A percentile compares a stretch with the other conserved stretches of the same genome.
phyloP scores from a whole-genome alignment of 2,888 invertebrate species.

The Nycteola revayana region DNA sequence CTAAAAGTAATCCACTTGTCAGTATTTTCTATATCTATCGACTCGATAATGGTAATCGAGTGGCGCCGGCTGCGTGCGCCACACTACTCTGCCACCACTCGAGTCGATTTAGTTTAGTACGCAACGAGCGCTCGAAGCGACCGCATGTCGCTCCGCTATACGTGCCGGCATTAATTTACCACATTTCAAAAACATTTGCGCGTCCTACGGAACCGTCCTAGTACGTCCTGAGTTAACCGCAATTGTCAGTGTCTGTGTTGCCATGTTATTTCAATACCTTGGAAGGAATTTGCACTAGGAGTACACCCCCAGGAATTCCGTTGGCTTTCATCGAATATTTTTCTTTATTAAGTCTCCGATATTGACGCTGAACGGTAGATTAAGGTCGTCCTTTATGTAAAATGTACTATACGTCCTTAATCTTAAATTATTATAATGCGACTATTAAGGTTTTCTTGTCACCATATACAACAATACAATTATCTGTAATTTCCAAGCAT shows the following conservation, averaged over 20 bases:
- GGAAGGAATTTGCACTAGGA: slow-evolving; percentile 31
- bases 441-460: too few relatives aligned
- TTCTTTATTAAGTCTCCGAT: too few relatives aligned
- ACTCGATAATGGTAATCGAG: slow-evolving; percentile 61
- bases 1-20: slow-evolving; percentile 32
- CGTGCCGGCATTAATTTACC: slow-evolving; percentile 51
- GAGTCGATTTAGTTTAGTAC: slow-evolving; percentile 67
- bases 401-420: too few relatives aligned
- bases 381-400: too few relatives aligned
- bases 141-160: slow-evolving; percentile 43
- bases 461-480: too few relatives aligned
- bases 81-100: slow-evolving; percentile 56
- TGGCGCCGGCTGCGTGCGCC: slow-evolving; percentile 60
- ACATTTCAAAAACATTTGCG: slow-evolving; percentile 47
- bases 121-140: slow-evolving; percentile 50
- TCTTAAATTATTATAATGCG: too few relatives aligned
- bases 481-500: too few relatives aligned
- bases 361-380: too few relatives aligned
- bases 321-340: slow-evolving; percentile 32
- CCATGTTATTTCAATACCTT: slow-evolving; percentile 31
- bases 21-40: slow-evolving; percentile 40
- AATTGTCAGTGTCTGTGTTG: slow-evolving; percentile 45
- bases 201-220: slow-evolving; percentile 62
- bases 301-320: slow-evolving; percentile 24
- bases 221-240: slow-evolving; percentile 50